These are phyloP conservation scores for Mesorhabditis spiculigera DNA, from an alignment of 2,888 invertebrate species.

Conservation along the genomic window DNA sequence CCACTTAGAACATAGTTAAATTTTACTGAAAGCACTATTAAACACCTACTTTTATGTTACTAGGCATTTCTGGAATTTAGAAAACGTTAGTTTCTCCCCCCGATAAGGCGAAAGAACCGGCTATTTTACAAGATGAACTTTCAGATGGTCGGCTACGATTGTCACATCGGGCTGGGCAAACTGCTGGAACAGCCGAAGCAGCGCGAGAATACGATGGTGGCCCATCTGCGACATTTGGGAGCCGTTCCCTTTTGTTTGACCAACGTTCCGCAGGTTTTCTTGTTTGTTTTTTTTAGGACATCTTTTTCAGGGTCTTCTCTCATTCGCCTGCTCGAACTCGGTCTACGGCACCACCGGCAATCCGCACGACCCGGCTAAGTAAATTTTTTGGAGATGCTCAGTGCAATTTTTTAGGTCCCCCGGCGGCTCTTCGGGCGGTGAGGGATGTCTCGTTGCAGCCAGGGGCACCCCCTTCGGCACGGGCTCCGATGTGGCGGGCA, in stretches of 20 bases:
- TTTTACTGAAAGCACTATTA: no score
- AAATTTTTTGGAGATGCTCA: neutral
- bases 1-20: no score
- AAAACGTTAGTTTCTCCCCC: no score
- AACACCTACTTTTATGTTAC: no score
- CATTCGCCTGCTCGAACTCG: constrained; percentile 59
- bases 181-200: constrained; percentile 53
- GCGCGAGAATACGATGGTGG: constrained; percentile 43
- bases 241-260: constrained; percentile 58
- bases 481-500: constrained; percentile 63
- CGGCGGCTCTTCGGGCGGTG: constrained; percentile 63
- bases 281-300: constrained; percentile 2
- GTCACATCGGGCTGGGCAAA: constrained; percentile 57
- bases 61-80: no score
- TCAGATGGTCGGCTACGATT: constrained; percentile 55
- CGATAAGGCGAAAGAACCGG: neutral
- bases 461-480: constrained; percentile 62
- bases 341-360: constrained; percentile 61
- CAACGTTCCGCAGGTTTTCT: neutral
- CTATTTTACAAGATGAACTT: neutral
- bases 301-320: constrained; percentile 57
- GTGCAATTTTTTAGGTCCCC: constrained; percentile 43
- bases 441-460: constrained; percentile 61
- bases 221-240: constrained; percentile 57
- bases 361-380: constrained; percentile 57